These are phyloP conservation scores for Troides aeacus DNA, from an alignment of 2,888 invertebrate genomes.

Conservation along the genomic window DNA sequence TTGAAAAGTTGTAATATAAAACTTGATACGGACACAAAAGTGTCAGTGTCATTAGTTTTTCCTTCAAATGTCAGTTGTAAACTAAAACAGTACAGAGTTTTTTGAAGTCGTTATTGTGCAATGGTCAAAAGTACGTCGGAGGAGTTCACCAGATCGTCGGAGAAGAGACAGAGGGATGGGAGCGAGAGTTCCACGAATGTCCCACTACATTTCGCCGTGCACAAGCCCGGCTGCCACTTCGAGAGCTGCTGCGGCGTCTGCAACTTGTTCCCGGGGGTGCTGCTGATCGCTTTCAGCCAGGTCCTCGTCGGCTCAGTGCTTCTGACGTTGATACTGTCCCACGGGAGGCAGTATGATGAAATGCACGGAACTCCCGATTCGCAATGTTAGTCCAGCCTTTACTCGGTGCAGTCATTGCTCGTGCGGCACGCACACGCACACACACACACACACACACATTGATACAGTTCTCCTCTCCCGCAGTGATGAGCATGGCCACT, in stretches of 20 bases:
- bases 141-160: constrained; percentile 46
- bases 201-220: constrained; percentile 70
- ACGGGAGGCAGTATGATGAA: constrained; percentile 63
- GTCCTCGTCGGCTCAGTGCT: constrained; percentile 62
- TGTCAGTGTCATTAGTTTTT: not conserved
- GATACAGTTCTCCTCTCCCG: not conserved
- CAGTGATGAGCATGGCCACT: constrained; percentile 61
- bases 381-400: constrained; percentile 49
- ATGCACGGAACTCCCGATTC: constrained; percentile 57
- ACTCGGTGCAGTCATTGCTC: too few species aligned
- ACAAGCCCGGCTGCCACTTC: constrained; percentile 66
- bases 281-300: constrained; percentile 66
- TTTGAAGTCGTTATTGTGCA: not conserved
- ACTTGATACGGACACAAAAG: too few species aligned
- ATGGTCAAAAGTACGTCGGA: constrained; percentile 52
- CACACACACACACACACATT: too few species aligned
- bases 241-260: constrained; percentile 74
- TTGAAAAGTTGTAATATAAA: too few species aligned
- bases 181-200: constrained; percentile 58
- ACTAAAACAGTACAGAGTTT: not conserved
- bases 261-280: constrained; percentile 71
- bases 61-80: not conserved
- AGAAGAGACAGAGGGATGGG: constrained; percentile 46
- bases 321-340: constrained; percentile 60
- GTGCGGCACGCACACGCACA: too few species aligned